These are phyloP conservation scores for Pungitius pungitius DNA, from an alignment of 2,113 vertebrate genomes.

Conservation along the genomic window DNA sequence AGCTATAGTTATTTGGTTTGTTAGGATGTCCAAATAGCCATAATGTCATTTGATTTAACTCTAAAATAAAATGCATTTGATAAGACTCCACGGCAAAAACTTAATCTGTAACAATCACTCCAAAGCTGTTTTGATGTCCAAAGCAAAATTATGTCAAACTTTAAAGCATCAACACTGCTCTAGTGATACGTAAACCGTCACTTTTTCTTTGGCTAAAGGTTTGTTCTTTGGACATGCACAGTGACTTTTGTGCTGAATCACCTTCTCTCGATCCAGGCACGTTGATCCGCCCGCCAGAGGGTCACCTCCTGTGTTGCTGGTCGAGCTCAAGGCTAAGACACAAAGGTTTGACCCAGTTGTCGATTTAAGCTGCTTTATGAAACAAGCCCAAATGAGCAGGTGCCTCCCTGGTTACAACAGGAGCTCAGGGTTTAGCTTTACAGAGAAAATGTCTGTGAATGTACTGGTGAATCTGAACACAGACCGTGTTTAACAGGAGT, in stretches of 20 bases:
- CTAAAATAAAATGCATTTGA: background rate
- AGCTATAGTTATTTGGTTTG: background rate
- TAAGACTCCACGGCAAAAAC: background rate
- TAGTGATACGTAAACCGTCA: background rate
- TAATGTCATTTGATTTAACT: background rate
- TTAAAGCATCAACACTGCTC: background rate
- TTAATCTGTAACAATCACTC: background rate
- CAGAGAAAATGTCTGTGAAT: constrained; percentile 44
- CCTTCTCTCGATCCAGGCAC: background rate
- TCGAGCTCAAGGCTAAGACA: constrained; percentile 9
- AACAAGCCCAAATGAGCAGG: constrained; percentile 39
- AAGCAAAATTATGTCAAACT: background rate
- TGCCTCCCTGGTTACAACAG: constrained; percentile 20
- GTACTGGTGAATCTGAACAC: constrained; percentile 11
- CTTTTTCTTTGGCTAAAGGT: background rate
- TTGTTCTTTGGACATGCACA: background rate
- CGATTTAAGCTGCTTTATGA: constrained; percentile 66
- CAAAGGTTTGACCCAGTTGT: constrained; percentile 59
- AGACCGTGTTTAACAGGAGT: background rate
- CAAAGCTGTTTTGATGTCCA: background rate
- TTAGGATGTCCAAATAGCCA: background rate
- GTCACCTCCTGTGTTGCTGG: constrained; percentile 10
- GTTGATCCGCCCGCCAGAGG: constrained; percentile 21
- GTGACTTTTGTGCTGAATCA: constrained; percentile 18
- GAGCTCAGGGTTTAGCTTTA: constrained; percentile 23